Conservation (phyloP, 2,797 vertebrate species). For the Erethizon dorsatum region DNA sequence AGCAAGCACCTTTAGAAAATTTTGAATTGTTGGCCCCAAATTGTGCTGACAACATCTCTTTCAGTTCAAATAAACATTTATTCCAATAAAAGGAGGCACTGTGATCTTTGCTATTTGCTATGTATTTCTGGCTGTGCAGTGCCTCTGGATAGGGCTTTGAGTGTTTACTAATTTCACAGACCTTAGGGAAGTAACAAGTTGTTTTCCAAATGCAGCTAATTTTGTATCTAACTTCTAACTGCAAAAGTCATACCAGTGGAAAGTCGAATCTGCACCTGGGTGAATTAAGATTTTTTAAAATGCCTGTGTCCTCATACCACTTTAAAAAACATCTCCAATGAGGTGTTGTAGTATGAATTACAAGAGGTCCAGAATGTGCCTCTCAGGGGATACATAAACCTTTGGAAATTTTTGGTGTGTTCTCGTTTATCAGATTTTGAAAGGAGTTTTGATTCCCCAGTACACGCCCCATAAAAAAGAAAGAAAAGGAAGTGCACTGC, state of each 20-base stretch:
- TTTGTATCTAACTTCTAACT: slow-evolving; percentile 47
- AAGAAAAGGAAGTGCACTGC: background rate
- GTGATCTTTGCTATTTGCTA: slow-evolving; percentile 74
- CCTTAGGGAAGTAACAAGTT: slow-evolving; percentile 15
- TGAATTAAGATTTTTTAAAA: background rate
- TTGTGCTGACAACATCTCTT: slow-evolving; percentile 43
- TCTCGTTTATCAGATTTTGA: slow-evolving; percentile 58
- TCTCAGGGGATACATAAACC: background rate
- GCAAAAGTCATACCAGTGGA: slow-evolving; percentile 31
- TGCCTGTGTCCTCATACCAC: background rate
- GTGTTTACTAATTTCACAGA: slow-evolving; percentile 65
- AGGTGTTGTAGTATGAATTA: slow-evolving; percentile 10
- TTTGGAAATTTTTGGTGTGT: slow-evolving; percentile 40
- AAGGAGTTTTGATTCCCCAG: slow-evolving; percentile 35
- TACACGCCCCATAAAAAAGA: background rate
- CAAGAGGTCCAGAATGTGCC: background rate
- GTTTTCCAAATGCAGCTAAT: slow-evolving; percentile 65
- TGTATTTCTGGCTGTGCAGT: slow-evolving; percentile 51
- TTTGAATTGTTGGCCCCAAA: slow-evolving; percentile 69
- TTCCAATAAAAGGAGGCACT: slow-evolving; percentile 71
- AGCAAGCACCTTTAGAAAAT: slow-evolving; percentile 65
- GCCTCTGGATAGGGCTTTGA: slow-evolving; percentile 33
- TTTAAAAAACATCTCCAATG: background rate
- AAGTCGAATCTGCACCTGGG: slow-evolving; percentile 34
- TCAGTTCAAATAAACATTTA: slow-evolving; percentile 75